These are phyloP conservation scores for Phalloptychus januarius DNA, from an alignment of 2,797 vertebrate species.

Conservation along the genomic window DNA sequence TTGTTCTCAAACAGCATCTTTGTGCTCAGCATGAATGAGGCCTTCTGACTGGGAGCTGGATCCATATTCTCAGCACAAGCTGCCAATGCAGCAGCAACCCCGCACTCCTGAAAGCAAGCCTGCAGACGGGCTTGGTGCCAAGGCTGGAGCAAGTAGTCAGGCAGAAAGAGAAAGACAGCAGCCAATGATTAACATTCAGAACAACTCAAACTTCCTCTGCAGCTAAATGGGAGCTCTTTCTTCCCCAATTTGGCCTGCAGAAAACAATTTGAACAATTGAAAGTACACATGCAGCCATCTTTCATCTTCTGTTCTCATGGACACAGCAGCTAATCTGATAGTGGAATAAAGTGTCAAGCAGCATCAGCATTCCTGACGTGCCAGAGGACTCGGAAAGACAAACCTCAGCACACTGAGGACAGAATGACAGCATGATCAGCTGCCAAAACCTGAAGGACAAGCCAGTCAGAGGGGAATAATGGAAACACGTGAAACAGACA, in stretches of 20 bases:
- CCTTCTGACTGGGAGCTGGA: constrained; percentile 53
- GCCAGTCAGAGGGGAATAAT: constrained; percentile 8
- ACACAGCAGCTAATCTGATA: constrained; percentile 13
- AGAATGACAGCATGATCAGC: constrained; percentile 20
- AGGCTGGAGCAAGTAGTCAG: constrained; percentile 26
- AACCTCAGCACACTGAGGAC: constrained; percentile 23
- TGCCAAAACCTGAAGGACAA: constrained; percentile 37
- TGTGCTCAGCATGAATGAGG: constrained; percentile 72
- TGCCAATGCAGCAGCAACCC: constrained; percentile 62
- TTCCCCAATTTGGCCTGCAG: constrained; percentile 42
- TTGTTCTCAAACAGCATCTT: constrained; percentile 61
- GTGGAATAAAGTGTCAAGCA: constrained; percentile 25
- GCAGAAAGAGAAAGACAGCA: constrained; percentile 3
- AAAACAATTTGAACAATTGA: constrained; percentile 3
- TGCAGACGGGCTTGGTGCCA: constrained; percentile 43
- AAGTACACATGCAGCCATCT: not conserved
- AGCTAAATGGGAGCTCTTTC: not conserved
- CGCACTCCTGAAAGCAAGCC: constrained; percentile 35
- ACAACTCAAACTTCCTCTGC: constrained; percentile 48
- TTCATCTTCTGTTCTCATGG: not conserved
- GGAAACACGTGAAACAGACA: not conserved
- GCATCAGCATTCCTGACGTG: constrained; percentile 44
- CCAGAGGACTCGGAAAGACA: constrained; percentile 40
- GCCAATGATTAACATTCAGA: constrained; percentile 10
- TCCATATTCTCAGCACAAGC: constrained; percentile 53